Evolutionary conservation across 2,888 invertebrate genomes (phyloP).

Genomic region (Eubasilissa splendida): DNA sequence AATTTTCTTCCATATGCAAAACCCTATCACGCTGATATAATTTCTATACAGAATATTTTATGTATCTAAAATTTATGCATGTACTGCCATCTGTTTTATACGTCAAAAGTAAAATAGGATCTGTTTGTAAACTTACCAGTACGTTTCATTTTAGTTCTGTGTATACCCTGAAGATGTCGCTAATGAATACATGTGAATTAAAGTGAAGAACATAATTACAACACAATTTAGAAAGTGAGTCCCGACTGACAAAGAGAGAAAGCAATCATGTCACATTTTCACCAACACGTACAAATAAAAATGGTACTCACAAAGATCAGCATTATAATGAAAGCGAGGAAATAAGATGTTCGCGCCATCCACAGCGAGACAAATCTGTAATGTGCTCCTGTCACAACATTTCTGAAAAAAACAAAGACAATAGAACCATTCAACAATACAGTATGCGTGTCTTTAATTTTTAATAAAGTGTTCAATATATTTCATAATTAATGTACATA

Average conservation of each 20-base stretch:
- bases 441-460: too few species aligned
- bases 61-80: background rate
- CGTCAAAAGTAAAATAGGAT: background rate
- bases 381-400: conserved; percentile 98
- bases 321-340: conserved; percentile 98
- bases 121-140: background rate
- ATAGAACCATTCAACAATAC: background rate
- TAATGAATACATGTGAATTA: background rate
- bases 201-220: background rate
- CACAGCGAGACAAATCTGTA: conserved; percentile 98
- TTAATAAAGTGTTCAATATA: too few species aligned
- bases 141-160: background rate
- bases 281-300: background rate
- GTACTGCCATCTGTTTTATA: conserved; percentile 24
- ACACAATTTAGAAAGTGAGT: background rate
- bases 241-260: background rate
- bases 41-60: background rate
- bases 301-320: conserved; percentile 93
- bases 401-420: conserved; percentile 74
- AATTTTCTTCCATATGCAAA: too few species aligned
- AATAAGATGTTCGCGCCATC: conserved; percentile 95
- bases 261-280: background rate
- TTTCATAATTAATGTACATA: too few species aligned
- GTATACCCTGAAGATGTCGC: conserved; percentile 1
- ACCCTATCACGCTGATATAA: too few species aligned